Percentiles rank a stretch among this genome's conserved stretches.
Conservation (phyloP, 2,113 vertebrate species). For the Solenodon paradoxus region DNA sequence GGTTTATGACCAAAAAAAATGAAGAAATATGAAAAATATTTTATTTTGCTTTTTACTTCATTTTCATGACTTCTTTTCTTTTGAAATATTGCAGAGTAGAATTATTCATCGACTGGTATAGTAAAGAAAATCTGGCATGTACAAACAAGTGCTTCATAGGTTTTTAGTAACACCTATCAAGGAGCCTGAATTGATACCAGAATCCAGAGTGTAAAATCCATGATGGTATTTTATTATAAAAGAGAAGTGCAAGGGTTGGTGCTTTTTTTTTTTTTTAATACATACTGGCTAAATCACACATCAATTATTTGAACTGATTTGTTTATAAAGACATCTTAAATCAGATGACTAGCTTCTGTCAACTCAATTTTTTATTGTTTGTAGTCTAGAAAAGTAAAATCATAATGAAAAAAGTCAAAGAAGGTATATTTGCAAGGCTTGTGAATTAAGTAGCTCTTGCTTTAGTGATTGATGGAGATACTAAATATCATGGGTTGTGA, state of each 20-base stretch:
- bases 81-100: constrained; percentile 47
- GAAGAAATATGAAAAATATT: constrained; percentile 22
- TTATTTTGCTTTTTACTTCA: constrained; percentile 50
- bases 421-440: not conserved
- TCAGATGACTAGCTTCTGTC: not conserved
- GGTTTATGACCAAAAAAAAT: not conserved
- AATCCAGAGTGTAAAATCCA: constrained; percentile 10
- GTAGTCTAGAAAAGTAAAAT: not conserved
- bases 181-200: constrained; percentile 24
- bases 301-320: constrained; percentile 27
- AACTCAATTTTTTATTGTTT: not conserved
- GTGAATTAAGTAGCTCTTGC: not conserved
- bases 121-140: constrained; percentile 68
- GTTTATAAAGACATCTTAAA: constrained; percentile 23
- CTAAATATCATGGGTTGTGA: not conserved
- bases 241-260: not conserved
- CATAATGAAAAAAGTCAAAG: not conserved
- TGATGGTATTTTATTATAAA: constrained; percentile 32
- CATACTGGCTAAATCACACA: not conserved
- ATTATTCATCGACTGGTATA: constrained; percentile 62
- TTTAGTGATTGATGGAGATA: not conserved
- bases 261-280: not conserved
- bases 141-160: constrained; percentile 63
- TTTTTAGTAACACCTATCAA: constrained; percentile 63
- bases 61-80: constrained; percentile 13